Evolutionary conservation across 2,113 vertebrate species (phyloP).

Genomic region (Megaptera novaeangliae): DNA sequence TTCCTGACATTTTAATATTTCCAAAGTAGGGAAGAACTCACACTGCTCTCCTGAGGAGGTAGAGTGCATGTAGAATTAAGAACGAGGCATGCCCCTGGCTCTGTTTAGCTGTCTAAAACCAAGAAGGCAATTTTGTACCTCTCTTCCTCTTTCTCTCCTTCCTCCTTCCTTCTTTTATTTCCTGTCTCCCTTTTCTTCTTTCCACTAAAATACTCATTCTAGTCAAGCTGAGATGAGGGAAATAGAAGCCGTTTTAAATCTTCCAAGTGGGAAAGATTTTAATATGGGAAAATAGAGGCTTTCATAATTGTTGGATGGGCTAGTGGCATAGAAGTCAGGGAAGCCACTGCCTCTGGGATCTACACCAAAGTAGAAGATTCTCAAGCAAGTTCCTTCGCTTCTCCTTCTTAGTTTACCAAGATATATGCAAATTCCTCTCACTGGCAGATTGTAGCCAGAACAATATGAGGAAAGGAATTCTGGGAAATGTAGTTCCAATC

Average conservation of each 20-base stretch:
- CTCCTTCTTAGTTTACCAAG: neutral
- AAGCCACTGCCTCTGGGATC: neutral
- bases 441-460: neutral
- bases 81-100: neutral
- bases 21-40: neutral
- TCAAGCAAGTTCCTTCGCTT: neutral
- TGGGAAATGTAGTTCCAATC: neutral
- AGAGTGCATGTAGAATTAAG: neutral
- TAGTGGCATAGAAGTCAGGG: neutral
- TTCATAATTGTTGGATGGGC: neutral
- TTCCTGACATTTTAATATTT: slow-evolving; percentile 42
- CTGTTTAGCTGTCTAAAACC: neutral
- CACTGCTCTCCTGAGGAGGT: neutral
- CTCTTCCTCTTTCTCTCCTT: neutral
- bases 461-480: neutral
- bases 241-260: neutral
- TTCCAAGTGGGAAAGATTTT: neutral
- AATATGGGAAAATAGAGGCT: neutral
- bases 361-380: neutral
- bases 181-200: neutral
- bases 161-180: neutral
- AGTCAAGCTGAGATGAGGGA: neutral
- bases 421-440: neutral
- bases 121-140: neutral
- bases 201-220: neutral